Evolutionary conservation across 2,797 vertebrate genomes (phyloP).

Genomic region (Phoxinus dragarum): DNA sequence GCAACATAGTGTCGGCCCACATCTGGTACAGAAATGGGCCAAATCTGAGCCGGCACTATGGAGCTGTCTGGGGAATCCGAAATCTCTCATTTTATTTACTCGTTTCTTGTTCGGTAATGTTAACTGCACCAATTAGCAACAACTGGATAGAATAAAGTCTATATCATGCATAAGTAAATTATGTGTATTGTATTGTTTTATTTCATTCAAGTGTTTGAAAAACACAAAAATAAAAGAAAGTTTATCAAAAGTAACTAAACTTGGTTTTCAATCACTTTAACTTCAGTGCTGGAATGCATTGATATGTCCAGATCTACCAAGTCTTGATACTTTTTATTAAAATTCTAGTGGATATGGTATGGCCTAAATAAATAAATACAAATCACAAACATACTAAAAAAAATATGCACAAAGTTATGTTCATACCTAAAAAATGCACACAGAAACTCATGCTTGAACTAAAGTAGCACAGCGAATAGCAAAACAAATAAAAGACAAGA

Average conservation of each 20-base stretch:
- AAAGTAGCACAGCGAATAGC: not conserved
- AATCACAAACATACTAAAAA: not conserved
- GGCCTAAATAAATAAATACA: not conserved
- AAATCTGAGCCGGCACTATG: too few species aligned
- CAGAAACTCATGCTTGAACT: constrained; percentile 45
- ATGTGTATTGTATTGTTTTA: not conserved
- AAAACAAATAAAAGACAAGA: not conserved
- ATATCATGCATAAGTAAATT: not conserved
- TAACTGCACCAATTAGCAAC: not conserved
- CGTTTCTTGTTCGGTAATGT: not conserved
- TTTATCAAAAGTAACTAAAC: not conserved
- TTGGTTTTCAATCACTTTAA: not conserved
- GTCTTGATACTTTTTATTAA: constrained; percentile 3
- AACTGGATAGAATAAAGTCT: not conserved
- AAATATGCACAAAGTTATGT: not conserved
- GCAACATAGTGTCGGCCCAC: too few species aligned
- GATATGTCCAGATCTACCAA: not conserved
- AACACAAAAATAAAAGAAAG: not conserved
- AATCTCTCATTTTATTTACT: not conserved
- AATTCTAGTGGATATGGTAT: not conserved
- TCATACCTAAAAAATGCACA: constrained; percentile 26
- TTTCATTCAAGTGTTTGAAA: not conserved
- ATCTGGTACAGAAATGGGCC: too few species aligned
- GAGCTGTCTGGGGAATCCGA: not conserved
- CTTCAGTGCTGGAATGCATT: not conserved